Percentiles rank a stretch among this genome's conserved stretches.
Evolutionary conservation across 2,888 invertebrate species (phyloP).

Genomic region (Bibio marci): DNA sequence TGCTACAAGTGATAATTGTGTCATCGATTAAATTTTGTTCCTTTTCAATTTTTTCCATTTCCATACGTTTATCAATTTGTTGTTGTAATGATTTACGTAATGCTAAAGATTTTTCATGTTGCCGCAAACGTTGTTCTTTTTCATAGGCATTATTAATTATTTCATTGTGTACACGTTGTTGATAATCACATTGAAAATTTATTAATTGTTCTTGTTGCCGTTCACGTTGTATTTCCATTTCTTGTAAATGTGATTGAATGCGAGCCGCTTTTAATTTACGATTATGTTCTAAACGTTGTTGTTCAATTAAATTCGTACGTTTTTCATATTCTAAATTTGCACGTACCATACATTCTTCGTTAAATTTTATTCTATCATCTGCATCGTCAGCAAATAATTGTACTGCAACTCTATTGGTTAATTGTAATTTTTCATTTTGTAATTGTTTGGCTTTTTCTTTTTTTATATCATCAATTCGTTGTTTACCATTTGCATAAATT

Average conservation of each 20-base stretch:
- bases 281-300: slow-evolving; percentile 17
- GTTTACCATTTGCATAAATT: slow-evolving; percentile 30
- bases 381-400: slow-evolving; percentile 28
- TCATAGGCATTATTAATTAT: slow-evolving; percentile 15
- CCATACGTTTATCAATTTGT: slow-evolving; percentile 10
- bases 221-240: slow-evolving; percentile 13
- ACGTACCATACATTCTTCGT: slow-evolving; percentile 32
- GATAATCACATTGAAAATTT: slow-evolving; percentile 16
- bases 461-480: slow-evolving; percentile 26
- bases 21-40: slow-evolving; percentile 4
- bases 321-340: slow-evolving; percentile 32
- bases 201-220: slow-evolving; percentile 7
- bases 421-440: slow-evolving; percentile 26
- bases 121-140: slow-evolving; percentile 15
- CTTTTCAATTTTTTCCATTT: too few relatives aligned
- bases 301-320: slow-evolving; percentile 24
- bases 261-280: slow-evolving; percentile 19
- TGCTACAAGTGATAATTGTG: slow-evolving; percentile 11
- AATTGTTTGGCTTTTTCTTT: slow-evolving; percentile 26
- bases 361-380: slow-evolving; percentile 27
- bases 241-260: slow-evolving; percentile 18
- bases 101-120: slow-evolving; percentile 11
- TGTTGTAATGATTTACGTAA: slow-evolving; percentile 7
- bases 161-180: slow-evolving; percentile 19
- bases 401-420: slow-evolving; percentile 31